phyloP scores from a whole-genome alignment of 2,113 vertebrate species.

The Chlorodrepanis virens region DNA sequence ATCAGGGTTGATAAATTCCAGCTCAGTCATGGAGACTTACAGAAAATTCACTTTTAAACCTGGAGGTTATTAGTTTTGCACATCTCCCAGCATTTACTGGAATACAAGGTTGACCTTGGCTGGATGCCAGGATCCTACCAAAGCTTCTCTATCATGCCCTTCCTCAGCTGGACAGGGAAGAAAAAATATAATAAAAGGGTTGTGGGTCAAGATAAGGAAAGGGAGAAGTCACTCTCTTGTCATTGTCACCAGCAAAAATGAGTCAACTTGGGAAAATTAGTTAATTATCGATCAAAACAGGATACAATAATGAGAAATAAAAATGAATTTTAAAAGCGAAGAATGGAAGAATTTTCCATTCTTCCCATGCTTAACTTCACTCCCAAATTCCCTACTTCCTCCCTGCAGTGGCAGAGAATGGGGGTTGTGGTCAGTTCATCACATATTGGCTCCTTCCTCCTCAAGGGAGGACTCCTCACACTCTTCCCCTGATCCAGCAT shows the following conservation, averaged over 20 bases:
- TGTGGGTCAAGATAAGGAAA: background rate
- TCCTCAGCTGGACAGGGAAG: background rate
- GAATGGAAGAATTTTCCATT: background rate
- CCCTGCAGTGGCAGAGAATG: background rate
- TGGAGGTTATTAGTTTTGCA: background rate
- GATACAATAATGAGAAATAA: background rate
- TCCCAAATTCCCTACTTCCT: background rate
- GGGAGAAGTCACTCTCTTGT: background rate
- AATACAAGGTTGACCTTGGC: background rate
- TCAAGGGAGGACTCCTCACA: background rate
- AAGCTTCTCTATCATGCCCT: background rate
- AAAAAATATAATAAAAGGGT: background rate
- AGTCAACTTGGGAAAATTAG: background rate
- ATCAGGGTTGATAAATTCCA: background rate
- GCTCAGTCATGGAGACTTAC: background rate
- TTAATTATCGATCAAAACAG: background rate
- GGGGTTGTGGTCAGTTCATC: background rate
- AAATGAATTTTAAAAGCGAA: rapidly evolving
- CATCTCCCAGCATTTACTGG: background rate
- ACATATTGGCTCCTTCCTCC: background rate
- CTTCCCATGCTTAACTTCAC: background rate
- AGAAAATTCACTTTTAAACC: background rate
- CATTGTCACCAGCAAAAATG: background rate
- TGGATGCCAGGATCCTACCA: background rate
- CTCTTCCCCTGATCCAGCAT: too few relatives aligned